Percentiles rank a stretch among this genome's conserved stretches.
Evolutionary conservation across 1,140 invertebrate genomes (phyloP).

Genomic region (Oppia nitens): DNA sequence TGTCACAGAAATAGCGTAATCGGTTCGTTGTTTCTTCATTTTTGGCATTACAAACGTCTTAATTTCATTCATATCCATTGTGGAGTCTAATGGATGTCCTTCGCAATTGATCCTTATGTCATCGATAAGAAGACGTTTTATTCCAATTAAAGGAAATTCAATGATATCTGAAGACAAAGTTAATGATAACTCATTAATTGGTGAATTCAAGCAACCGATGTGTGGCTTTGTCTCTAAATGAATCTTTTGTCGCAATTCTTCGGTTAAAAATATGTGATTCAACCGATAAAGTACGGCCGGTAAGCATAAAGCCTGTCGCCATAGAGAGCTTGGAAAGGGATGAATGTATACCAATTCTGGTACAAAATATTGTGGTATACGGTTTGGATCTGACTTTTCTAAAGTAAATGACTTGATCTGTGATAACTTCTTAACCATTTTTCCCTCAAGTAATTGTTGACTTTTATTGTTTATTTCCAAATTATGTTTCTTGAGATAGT

Average conservation of each 20-base stretch:
- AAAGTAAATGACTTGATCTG: conserved; percentile 88
- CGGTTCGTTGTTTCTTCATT: too few relatives aligned
- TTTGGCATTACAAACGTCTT: too few relatives aligned
- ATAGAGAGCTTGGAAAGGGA: conserved; percentile 86
- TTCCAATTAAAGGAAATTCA: too few relatives aligned
- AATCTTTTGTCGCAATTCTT: conserved; percentile 70
- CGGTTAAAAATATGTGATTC: conserved; percentile 78
- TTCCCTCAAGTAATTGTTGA: conserved; percentile 75
- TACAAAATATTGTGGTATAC: conserved; percentile 51
- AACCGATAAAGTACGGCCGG: conserved; percentile 88
- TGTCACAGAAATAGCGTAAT: too few relatives aligned
- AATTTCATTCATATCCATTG: too few relatives aligned
- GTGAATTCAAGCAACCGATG: neutral
- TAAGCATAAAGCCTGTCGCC: conserved; percentile 88
- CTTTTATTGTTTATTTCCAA: conserved; percentile 68
- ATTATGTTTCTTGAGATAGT: conserved; percentile 81
- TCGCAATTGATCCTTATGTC: too few relatives aligned
- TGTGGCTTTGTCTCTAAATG: conserved; percentile 45
- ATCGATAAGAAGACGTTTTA: too few relatives aligned
- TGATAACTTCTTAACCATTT: conserved; percentile 83
- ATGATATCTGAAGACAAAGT: too few relatives aligned
- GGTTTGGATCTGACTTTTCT: conserved; percentile 86
- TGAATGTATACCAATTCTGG: conserved; percentile 90
- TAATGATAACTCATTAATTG: neutral
- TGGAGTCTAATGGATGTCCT: too few relatives aligned